Base-by-base conservation (phyloP, 2,888 invertebrate species). In the Crematogaster levior region DNA sequence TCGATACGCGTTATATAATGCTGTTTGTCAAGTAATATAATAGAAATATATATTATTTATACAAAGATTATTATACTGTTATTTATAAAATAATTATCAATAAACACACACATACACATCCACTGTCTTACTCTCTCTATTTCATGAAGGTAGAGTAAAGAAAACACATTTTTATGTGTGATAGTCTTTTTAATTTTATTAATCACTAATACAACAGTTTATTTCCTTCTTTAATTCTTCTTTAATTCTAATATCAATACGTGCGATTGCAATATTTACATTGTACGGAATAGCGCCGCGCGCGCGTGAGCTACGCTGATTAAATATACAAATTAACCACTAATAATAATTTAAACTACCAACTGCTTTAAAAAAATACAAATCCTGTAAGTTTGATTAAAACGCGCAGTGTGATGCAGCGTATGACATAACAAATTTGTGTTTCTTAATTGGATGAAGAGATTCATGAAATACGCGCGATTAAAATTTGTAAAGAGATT, bases 201-300 rank as follows among this genome's bases (percentile, higher is more conserved):
- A 65, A 73, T 74, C 34, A 51, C 61, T 81, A 80, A 53, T 75
- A 82, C 85, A 86, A 88, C 82, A 82, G 72, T 43, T 0, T 34
- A 30, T 30, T 72, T 63, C 15, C 21, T 68, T 58, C 24, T n/a
- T n/a, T n/a, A n/a, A 15, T 24, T 34, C 21, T 6, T 63, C 46
- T 75, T 5, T 43, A 1, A 30, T 1, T 43, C 43, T 70, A 24
- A 68, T n/a, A 21, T 30, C 30, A 56, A 56, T 77, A 56, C 24
- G 10, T 48, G n/a, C 15, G 24, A 61, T 10, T 56, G 46, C 15
- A 34, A 34, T 87, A 89, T 87, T 56, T 88, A 85, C 85, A 88
- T 74, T 18, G 9, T 15, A 74, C 68, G 60, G 51, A 82, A 74
- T 82, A 82, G 43, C 56, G 73, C 6, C 3, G 6, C 4, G 6